These are phyloP conservation scores for Heterodera schachtii DNA, from an alignment of 1,140 invertebrate species.

Conservation along the genomic window DNA sequence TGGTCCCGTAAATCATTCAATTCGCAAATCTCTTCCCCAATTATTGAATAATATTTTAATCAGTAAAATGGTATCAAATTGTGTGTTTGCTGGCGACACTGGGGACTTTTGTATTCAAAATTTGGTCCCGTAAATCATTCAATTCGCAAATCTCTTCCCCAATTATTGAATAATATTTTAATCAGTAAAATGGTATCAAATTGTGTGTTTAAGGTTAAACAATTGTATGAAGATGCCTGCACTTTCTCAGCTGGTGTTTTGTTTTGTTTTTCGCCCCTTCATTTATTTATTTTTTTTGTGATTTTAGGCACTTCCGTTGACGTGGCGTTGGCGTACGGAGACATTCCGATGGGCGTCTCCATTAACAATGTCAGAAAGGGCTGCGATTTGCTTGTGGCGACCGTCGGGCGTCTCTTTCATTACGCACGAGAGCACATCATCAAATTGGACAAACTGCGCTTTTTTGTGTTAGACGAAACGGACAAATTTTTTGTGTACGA, in stretches of 20 bases:
- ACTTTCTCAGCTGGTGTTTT: slow-evolving; percentile 17
- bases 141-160: too few relatives aligned
- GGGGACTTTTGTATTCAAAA: neutral
- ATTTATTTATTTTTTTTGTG: slow-evolving; percentile 1
- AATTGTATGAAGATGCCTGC: slow-evolving; percentile 23
- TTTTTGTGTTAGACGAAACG: slow-evolving; percentile 41
- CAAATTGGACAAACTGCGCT: slow-evolving; percentile 34
- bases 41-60: too few relatives aligned
- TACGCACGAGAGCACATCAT: slow-evolving; percentile 17
- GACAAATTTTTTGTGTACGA: slow-evolving; percentile 34
- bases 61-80: too few relatives aligned
- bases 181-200: too few relatives aligned
- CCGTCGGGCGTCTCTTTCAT: slow-evolving; percentile 30
- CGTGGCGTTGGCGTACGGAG: slow-evolving; percentile 29
- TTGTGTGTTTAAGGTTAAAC: neutral
- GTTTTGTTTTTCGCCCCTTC: neutral
- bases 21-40: too few relatives aligned
- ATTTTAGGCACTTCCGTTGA: slow-evolving; percentile 28
- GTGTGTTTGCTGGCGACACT: too few relatives aligned
- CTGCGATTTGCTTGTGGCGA: slow-evolving; percentile 34
- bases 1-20: too few relatives aligned
- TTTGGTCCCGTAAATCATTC: too few relatives aligned
- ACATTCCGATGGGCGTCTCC: slow-evolving; percentile 27
- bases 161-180: too few relatives aligned
- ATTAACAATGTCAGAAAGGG: slow-evolving; percentile 26